These are phyloP conservation scores for Stictonetta naevosa DNA, from an alignment of 2,113 vertebrate species.

Conservation along the genomic window DNA sequence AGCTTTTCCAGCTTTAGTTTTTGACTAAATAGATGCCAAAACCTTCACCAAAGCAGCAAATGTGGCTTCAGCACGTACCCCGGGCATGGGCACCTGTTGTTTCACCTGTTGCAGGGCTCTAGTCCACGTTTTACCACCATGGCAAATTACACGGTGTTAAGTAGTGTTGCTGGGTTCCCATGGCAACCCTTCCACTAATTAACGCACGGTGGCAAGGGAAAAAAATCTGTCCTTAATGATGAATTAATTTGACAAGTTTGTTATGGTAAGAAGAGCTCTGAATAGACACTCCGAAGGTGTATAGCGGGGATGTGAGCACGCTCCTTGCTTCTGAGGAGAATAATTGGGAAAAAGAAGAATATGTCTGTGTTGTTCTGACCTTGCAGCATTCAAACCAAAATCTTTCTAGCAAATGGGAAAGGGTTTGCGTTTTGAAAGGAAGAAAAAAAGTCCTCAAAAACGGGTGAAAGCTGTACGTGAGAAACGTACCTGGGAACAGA, in stretches of 20 bases:
- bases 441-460: background rate
- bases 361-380: background rate
- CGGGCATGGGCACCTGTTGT: background rate
- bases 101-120: background rate
- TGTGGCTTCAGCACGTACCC: background rate
- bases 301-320: fast-evolving
- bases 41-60: background rate
- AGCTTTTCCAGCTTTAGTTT: fast-evolving
- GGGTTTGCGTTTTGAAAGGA: background rate
- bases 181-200: conserved; percentile 24
- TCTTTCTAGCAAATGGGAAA: background rate
- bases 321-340: background rate
- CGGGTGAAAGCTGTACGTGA: background rate
- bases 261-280: background rate
- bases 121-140: background rate
- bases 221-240: conserved; percentile 22
- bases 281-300: background rate
- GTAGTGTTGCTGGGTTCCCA: conserved; percentile 19
- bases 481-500: background rate
- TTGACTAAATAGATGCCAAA: fast-evolving
- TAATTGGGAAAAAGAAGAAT: background rate
- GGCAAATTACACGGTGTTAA: background rate
- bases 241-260: conserved; percentile 27
- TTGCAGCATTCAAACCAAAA: background rate
- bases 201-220: background rate